Evolutionary conservation across 1,140 invertebrate genomes (phyloP).

Genomic region (Matsumurasca onukii): DNA sequence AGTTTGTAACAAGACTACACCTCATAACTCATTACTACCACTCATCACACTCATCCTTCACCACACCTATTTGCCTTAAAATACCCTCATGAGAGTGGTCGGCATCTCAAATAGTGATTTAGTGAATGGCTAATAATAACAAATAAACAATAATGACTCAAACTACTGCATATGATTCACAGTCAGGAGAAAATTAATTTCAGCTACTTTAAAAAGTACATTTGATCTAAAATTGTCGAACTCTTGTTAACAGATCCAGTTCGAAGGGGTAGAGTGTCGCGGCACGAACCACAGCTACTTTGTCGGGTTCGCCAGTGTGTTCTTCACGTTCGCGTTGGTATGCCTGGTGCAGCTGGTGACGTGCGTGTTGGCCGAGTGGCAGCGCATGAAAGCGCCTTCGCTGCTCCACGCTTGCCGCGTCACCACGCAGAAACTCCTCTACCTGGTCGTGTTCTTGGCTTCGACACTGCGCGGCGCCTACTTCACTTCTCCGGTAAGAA

Average conservation of each 20-base stretch:
- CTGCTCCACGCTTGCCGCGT: conserved; percentile 78
- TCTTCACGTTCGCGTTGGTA: conserved; percentile 80
- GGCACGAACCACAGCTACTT: conserved; percentile 65
- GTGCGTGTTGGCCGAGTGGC: conserved; percentile 79
- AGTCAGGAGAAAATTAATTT: too few species aligned
- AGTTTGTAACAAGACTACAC: too few species aligned
- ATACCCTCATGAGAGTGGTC: too few species aligned
- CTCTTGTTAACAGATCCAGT: conserved; percentile 61
- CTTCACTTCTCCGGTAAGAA: conserved; percentile 81
- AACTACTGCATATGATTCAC: too few species aligned
- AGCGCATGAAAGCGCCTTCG: conserved; percentile 77
- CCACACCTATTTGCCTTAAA: too few species aligned
- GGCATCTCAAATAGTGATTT: too few species aligned
- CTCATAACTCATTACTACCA: too few species aligned
- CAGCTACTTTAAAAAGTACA: too few species aligned
- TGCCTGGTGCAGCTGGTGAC: conserved; percentile 85
- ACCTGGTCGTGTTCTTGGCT: conserved; percentile 86
- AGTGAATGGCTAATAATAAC: too few species aligned
- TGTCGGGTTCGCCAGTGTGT: conserved; percentile 74
- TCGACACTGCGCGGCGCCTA: conserved; percentile 83
- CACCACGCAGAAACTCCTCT: conserved; percentile 90
- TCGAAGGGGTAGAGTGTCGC: conserved; percentile 62
- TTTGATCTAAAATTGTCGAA: too few species aligned
- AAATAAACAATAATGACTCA: too few species aligned
- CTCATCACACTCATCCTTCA: too few species aligned